Evolutionary conservation across 1,140 invertebrate species (phyloP).

Genomic region (roundworm (Caenorhabditis elegans)): DNA sequence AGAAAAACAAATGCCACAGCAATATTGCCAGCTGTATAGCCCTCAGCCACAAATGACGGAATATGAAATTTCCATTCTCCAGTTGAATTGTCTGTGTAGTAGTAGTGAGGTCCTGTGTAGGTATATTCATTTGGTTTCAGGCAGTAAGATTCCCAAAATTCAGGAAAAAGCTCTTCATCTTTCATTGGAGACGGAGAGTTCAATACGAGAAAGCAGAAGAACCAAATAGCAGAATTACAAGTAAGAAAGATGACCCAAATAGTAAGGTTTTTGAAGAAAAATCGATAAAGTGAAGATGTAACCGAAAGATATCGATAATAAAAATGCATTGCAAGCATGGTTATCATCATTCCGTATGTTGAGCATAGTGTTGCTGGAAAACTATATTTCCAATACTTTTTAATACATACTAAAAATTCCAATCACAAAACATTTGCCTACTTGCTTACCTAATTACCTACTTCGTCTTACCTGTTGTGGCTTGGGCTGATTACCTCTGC

Average conservation of each 20-base stretch:
- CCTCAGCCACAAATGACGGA: too few relatives aligned
- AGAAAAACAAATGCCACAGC: too few relatives aligned
- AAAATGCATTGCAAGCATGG: not conserved
- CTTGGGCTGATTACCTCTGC: too few relatives aligned
- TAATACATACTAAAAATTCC: not conserved
- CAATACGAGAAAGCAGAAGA: not conserved
- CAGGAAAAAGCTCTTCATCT: not conserved
- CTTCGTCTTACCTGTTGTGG: too few relatives aligned
- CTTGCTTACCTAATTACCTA: too few relatives aligned
- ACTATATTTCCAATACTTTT: not conserved
- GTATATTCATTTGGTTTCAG: not conserved
- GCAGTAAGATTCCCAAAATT: not conserved
- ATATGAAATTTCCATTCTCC: too few relatives aligned
- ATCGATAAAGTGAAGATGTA: not conserved
- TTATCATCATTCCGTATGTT: not conserved
- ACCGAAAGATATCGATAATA: not conserved
- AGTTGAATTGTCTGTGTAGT: too few relatives aligned
- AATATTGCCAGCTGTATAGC: too few relatives aligned
- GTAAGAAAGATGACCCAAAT: not conserved
- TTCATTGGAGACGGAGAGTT: not conserved
- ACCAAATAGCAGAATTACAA: not conserved
- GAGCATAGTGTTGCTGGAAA: too few relatives aligned
- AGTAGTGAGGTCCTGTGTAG: too few relatives aligned
- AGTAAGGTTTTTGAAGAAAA: not conserved
- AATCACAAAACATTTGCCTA: too few relatives aligned